A percentile compares a stretch with the other conserved stretches of the same genome.
Evolutionary conservation across 2,888 invertebrate species (phyloP).

Genomic region (Philopedon plagiatum): DNA sequence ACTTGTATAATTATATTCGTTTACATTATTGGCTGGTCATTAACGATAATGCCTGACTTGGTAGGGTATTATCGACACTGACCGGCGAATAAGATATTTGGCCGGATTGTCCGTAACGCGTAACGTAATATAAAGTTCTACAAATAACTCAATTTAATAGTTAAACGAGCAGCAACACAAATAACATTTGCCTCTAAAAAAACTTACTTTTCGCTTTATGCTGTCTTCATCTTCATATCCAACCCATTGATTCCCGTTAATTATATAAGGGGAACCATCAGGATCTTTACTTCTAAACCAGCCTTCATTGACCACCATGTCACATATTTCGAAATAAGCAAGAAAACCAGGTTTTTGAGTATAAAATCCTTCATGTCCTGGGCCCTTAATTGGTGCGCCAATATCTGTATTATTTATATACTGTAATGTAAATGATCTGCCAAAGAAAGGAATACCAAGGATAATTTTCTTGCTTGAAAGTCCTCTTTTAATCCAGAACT

Average conservation of each 20-base stretch:
- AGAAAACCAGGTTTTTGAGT: constrained; percentile 79
- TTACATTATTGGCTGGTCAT: no score
- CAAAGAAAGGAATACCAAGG: constrained; percentile 82
- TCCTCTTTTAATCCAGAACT: constrained; percentile 77
- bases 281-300: constrained; percentile 69
- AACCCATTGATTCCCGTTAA: constrained; percentile 84
- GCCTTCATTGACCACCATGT: constrained; percentile 64
- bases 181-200: no score
- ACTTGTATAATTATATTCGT: no score
- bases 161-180: no score
- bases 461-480: constrained; percentile 78
- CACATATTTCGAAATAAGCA: constrained; percentile 81
- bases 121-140: no score
- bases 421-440: constrained; percentile 79
- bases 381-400: constrained; percentile 72
- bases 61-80: no score
- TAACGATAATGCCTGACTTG: no score
- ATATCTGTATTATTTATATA: constrained; percentile 67
- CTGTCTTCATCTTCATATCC: constrained; percentile 82
- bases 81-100: no score
- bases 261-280: constrained; percentile 77
- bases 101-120: no score
- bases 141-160: no score
- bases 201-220: constrained; percentile 75
- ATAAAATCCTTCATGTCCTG: constrained; percentile 77